Base-by-base conservation (phyloP, 1,140 invertebrate genomes). In the Lasaia peninsularis region DNA sequence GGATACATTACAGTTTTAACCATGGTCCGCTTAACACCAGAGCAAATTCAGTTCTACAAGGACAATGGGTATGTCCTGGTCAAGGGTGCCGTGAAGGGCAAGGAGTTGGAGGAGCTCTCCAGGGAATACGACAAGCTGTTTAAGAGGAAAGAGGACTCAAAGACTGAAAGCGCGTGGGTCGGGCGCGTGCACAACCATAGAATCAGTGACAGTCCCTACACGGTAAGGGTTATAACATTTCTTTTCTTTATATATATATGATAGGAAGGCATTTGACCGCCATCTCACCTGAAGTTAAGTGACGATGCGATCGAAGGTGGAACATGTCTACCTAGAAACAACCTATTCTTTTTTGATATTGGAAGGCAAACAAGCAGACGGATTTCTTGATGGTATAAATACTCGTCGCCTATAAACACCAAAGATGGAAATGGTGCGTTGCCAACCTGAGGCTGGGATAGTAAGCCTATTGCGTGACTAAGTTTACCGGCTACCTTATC, bases 111-210 rank as follows among this genome's bases (percentile, higher is more conserved):
- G n/a, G 31, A 48, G 20, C 49, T 86, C 0, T 71, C 62, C 0
- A 50, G 60, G 32, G 77, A 86, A 21, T 86, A 86, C 52, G 71
- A 86, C 51, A 62, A 72, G 8, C 32, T 86, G 62, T 86, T 86
- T 48, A 61, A 49, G 20, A 70, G 78, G 52, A 80, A 86, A 62
- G 84, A 79, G 24, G 58, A 75, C n/a, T 63, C 63, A 34, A 79
- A 80, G 54, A 77, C 73, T 32, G 82, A 86, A 56, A 78, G 78
- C 16, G 69, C 78, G 0, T 82, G 79, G 80, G 75, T 80, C 0
- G 82, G 80, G 5, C 75, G 70, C 6, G 80, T 80, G n/a, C 73
- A 71, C n/a, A 69, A 64, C 3, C 60, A 77, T 31, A 68, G 80
- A 50, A 61, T 66, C 10, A 77, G 62, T 34, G 59, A 77, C 9